Base-by-base conservation (phyloP, 92 coral and sea anemone species). In the Actinostola sp. region DNA sequence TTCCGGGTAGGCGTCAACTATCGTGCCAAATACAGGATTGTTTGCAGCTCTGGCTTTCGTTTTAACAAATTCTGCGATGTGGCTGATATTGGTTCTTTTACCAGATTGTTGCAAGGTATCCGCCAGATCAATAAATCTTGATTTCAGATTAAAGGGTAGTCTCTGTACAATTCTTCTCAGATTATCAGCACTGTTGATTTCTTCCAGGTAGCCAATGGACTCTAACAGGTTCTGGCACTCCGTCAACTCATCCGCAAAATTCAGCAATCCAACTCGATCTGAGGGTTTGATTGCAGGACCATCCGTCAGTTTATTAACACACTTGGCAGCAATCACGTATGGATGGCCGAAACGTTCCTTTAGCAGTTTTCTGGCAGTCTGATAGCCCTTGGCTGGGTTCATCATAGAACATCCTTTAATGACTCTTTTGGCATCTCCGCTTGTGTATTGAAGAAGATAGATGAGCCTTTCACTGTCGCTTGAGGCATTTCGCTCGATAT, bases 261-360 rank as follows among this genome's bases (percentile, higher is more conserved):
- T 51, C n/a, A n/a, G n/a, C n/a, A n/a, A n/a, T n/a, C n/a, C n/a
- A n/a, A n/a, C n/a, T n/a, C n/a, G 30, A 55, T 84, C 85, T 15
- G 30, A 9, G n/a, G 84, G n/a, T 64, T 64, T 78, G 4, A 78
- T 17, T 17, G 73, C 61, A 1, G 84, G 89, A n/a, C 89, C 82
- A 31, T 85, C 72, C 20, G 77, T 75, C 31, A 80, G 21, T 34
- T 61, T 67, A 8, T 46, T 34, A 39, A 86, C 63, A 51, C 52
- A 32, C 28, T 58, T 66, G 17, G 46, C 36, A 7, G 86, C 78
- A 26, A 86, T 86, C 21, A 50, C 48, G n/a, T n/a, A n/a, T n/a
- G n/a, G n/a, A n/a, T n/a, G n/a, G 29, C 89, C 89, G 34, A 84
- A 84, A 27, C 90, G 67, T 61, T 81, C 86, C 52, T 68, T 63